Evolutionary conservation across 2,888 invertebrate genomes (phyloP).

Genomic region (Dioctria linearis): DNA sequence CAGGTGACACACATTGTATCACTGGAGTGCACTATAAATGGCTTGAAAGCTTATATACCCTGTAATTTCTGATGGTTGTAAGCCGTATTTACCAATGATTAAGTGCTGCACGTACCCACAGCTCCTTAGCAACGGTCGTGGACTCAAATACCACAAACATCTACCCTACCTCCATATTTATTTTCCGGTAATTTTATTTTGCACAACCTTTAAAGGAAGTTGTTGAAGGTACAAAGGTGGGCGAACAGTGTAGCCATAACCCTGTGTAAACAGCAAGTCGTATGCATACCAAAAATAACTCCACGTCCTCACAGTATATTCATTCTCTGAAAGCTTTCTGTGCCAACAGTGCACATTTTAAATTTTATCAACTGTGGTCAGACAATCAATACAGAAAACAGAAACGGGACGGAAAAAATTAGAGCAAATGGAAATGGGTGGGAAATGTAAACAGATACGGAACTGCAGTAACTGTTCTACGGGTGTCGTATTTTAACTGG

Average conservation of each 20-base stretch:
- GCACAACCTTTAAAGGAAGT: background rate
- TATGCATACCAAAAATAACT: background rate
- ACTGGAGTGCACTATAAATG: background rate
- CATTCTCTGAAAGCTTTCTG: background rate
- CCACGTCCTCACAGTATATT: background rate
- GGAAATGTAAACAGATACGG: background rate
- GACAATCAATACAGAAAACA: background rate
- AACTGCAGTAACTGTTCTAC: background rate
- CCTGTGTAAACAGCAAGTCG: background rate
- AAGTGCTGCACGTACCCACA: slow-evolving; percentile 8
- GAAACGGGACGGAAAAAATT: background rate
- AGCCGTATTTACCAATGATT: slow-evolving; percentile 34
- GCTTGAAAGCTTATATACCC: background rate
- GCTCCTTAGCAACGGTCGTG: slow-evolving; percentile 14
- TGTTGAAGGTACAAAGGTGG: too few species aligned
- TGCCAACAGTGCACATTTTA: background rate
- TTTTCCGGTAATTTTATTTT: background rate
- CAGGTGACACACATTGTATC: background rate
- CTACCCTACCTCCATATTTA: background rate
- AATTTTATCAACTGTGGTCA: background rate
- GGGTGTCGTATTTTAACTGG: background rate
- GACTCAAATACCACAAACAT: background rate
- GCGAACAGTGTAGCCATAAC: too few species aligned
- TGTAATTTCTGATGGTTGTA: slow-evolving; percentile 6
- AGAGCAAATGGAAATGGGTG: background rate